Conservation (phyloP, 30 jellyfish, hydroid and myxozoan species). For the Catostylus mosaicus region DNA sequence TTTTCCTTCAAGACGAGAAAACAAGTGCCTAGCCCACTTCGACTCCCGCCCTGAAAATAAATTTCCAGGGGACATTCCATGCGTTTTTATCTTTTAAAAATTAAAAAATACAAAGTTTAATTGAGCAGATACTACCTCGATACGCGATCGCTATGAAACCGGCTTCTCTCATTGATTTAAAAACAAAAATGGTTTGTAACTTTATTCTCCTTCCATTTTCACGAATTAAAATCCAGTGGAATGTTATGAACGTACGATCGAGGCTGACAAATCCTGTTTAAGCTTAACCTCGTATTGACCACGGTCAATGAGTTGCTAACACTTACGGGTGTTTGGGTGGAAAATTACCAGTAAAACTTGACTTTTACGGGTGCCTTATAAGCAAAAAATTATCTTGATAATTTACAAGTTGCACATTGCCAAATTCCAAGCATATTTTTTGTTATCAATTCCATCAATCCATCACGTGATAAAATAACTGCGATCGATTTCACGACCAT, state of each 20-base stretch:
- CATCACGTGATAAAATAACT: no score
- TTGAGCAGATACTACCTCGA: neutral
- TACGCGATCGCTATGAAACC: neutral
- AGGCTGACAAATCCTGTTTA: neutral
- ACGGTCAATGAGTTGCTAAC: neutral
- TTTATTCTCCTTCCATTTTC: neutral
- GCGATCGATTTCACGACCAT: no score
- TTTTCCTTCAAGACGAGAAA: no score
- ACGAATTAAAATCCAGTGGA: constrained; percentile 14
- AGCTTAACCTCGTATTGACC: neutral
- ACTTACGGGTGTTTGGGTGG: neutral
- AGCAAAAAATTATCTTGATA: constrained; percentile 1
- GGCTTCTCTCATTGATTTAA: neutral
- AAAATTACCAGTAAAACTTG: constrained; percentile 5
- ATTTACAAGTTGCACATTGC: no score
- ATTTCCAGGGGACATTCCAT: neutral
- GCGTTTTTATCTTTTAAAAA: neutral
- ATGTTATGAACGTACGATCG: constrained; percentile 17
- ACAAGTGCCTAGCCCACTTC: no score
- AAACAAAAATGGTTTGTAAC: neutral
- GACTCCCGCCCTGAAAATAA: neutral
- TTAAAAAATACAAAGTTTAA: neutral
- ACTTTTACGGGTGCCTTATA: constrained; percentile 10
- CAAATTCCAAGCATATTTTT: no score
- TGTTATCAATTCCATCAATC: no score